A percentile compares a stretch with the other conserved stretches of the same genome.
These are phyloP conservation scores for Noctua fimbriata DNA, from an alignment of 2,888 invertebrate species.

Conservation along the genomic window DNA sequence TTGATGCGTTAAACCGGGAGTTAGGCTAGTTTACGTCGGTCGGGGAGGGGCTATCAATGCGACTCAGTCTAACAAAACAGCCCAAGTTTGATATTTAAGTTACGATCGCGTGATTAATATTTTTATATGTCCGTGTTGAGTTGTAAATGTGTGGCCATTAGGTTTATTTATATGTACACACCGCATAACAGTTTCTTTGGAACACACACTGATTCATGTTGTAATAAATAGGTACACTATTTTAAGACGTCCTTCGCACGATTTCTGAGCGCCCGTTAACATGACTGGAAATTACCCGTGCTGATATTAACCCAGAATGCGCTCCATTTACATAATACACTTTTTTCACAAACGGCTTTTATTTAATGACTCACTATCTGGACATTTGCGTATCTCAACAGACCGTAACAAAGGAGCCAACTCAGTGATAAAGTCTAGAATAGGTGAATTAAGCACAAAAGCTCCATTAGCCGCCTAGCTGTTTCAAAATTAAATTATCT, in stretches of 20 bases:
- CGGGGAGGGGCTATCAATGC: constrained; percentile 68
- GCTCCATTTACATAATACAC: constrained; percentile 76
- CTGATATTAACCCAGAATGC: constrained; percentile 81
- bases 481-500: constrained; percentile 82
- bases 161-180: constrained; percentile 71
- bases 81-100: constrained; percentile 76
- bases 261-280: constrained; percentile 83
- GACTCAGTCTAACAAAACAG: constrained; percentile 71
- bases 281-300: constrained; percentile 82
- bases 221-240: constrained; percentile 85
- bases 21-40: constrained; percentile 74
- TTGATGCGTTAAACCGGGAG: constrained; percentile 80
- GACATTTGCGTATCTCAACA: constrained; percentile 67
- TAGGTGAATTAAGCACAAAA: constrained; percentile 76
- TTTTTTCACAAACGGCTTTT: constrained; percentile 70
- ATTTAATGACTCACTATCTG: constrained; percentile 69
- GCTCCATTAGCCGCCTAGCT: constrained; percentile 77
- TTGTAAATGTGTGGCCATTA: constrained; percentile 68
- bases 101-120: constrained; percentile 71
- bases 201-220: constrained; percentile 81
- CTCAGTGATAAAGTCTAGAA: constrained; percentile 67
- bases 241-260: constrained; percentile 88
- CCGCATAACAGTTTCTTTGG: constrained; percentile 73
- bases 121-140: constrained; percentile 71
- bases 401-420: constrained; percentile 68